phyloP scores from a whole-genome alignment of 2,113 vertebrate genomes.

The Ophthalmotilapia sp. region DNA sequence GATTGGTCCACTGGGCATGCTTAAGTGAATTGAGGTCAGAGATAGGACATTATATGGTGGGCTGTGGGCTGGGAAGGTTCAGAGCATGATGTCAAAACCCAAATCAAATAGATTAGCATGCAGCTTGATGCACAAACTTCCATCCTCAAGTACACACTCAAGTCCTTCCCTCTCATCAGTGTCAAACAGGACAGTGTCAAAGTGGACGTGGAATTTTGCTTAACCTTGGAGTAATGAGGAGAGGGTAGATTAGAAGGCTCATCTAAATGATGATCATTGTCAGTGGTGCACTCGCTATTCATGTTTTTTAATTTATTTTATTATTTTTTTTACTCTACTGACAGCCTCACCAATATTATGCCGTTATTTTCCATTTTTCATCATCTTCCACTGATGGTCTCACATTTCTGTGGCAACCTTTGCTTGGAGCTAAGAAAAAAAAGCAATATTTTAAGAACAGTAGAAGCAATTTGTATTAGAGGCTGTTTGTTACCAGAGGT shows the following conservation, averaged over 20 bases:
- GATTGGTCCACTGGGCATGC: conserved; percentile 22
- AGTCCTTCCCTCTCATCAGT: conserved; percentile 30
- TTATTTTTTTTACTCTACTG: background rate
- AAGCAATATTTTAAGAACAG: background rate
- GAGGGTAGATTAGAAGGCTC: conserved; percentile 23
- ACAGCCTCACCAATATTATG: background rate
- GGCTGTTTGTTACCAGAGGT: background rate
- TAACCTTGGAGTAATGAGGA: conserved; percentile 34
- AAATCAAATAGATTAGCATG: conserved; percentile 37
- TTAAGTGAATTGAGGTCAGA: conserved; percentile 40
- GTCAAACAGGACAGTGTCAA: conserved; percentile 11
- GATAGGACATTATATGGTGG: conserved; percentile 1
- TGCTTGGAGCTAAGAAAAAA: background rate
- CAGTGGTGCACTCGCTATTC: background rate
- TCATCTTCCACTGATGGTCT: background rate
- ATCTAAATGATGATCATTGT: conserved; percentile 38
- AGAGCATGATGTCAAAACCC: conserved; percentile 2
- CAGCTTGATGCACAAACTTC: background rate
- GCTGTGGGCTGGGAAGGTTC: background rate
- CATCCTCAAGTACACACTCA: background rate
- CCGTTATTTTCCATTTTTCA: background rate
- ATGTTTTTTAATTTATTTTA: background rate
- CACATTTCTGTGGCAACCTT: background rate
- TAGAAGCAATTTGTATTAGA: background rate
- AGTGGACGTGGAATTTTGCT: conserved; percentile 28